These are phyloP conservation scores for Hexactinellida sp. DNA, from an alignment of 37 sponge, comb jelly and placozoan species.

Conservation along the genomic window DNA sequence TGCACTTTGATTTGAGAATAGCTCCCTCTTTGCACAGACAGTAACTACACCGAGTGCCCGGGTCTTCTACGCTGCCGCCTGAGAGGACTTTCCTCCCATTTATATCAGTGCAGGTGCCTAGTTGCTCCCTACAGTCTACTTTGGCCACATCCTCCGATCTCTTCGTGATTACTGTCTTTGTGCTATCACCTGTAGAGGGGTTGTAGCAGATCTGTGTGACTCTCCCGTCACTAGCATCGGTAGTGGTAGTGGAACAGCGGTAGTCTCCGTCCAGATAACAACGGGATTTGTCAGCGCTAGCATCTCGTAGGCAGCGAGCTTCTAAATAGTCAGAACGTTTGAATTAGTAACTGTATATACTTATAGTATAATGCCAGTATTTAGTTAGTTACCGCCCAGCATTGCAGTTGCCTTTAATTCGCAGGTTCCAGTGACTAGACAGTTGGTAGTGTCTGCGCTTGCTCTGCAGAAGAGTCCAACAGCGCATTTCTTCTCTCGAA, in stretches of 20 bases:
- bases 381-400: no score
- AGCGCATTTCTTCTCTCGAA: background rate
- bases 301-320: background rate
- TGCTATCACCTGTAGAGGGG: background rate
- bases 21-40: background rate
- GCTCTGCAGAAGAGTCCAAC: background rate
- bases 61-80: background rate
- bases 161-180: background rate
- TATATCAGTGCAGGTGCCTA: background rate
- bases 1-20: background rate
- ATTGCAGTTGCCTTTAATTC: no score
- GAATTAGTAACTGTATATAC: no score
- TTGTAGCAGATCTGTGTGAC: background rate
- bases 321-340: background rate
- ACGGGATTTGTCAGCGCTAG: background rate
- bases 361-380: no score
- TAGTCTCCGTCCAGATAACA: background rate
- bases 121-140: background rate
- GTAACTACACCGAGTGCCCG: background rate
- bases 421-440: no score
- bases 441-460: background rate
- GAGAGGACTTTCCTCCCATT: background rate
- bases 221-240: background rate
- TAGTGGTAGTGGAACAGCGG: background rate
- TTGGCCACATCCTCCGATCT: background rate